Evolutionary conservation across 2,113 vertebrate genomes (phyloP), one percentile per base, ranked within the genome.

Genomic region (Oncorhynchus mykiss): DNA sequence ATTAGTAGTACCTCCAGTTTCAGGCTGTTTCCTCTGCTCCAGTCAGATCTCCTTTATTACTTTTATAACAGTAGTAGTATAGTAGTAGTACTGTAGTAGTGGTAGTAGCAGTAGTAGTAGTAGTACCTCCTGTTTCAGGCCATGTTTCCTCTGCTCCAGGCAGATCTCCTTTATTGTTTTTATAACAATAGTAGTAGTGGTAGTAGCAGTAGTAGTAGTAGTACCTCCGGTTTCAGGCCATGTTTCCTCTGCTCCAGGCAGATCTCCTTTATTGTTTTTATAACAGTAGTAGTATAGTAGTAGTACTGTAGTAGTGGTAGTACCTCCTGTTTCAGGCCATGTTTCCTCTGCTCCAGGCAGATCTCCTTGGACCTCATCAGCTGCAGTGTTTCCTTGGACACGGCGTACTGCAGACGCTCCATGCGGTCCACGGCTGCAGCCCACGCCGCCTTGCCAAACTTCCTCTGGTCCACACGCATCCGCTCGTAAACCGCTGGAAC

Each of bases 311-410:
- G 34, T 4, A 39, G 34, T 34, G 5, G 34, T 39, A 39, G 71
- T 94, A 99, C 98, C 96, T 99, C 95, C 80, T 98, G 96, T 86
- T 95, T 96, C 51, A 99, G 79, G 0, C 95, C 92, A 73, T 97
- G 96, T 74, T 98, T 98, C 91, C 92, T 97, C 93, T 97, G 96
- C 79, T 98, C 97, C 90, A 99, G 93, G 89, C 97, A 97, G 86
- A 99, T 98, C 85, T 99, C 98, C 83, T 97, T 98, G 76, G 97
- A 97, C 82, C 96, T 94, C 97, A 99, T 99, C 87, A 99, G 92
- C 89, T 99, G 98, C 83, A 99, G 90, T 0, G 98, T 99, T 84
- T 99, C 98, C 88, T 97, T 98, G 84, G 97, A 98, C 76, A 96
- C 94, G 0, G 94, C 94, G 86, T 96, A 97, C 85, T 97, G 96